Evolutionary conservation across 1,140 invertebrate genomes (phyloP), one percentile per base, ranked within the genome.

Genomic region (Holcopasites calliopsidis): DNA sequence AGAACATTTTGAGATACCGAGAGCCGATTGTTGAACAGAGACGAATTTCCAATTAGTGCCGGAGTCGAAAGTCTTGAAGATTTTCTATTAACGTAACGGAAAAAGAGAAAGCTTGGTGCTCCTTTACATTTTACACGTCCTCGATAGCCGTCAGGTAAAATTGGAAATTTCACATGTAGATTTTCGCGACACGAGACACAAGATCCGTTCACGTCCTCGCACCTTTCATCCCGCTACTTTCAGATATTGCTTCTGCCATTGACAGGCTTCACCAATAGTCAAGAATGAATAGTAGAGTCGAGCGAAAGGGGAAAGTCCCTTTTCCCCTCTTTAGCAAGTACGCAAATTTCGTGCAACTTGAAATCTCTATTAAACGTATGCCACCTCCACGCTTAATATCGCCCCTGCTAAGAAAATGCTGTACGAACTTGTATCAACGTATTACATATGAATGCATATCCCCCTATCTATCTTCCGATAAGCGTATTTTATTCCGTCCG

Each of bases 201-300:
- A 47, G n/a, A 23, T 21, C 23, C 26, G 38, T 23, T 65, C 33
- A n/a, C 49, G 26, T 73, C 50, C 23, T 61, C 31, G 10, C 61
- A 54, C 10, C 54, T n/a, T 18, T 16, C 28, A n/a, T 16, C 31
- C n/a, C 33, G 6, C 68, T 26, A 47, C 68, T 61, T 64, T 72
- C 47, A 16, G 13, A 55, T 73, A 73, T 73, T 73, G 65, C 49
- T 44, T 54, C 38, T 42, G 28, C 49, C 40, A 68, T 74, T 74
- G 71, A 64, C 47, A 64, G 47, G 70, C 35, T 73, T 42, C 33
- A 44, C 60, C 38, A n/a, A n/a, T n/a, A n/a, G n/a, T 65, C 65
- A 74, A 66, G 35, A 35, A 55, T 47, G 62, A 57, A 74, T 55
- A 16, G 31, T n/a, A n/a, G 47, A 66, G 47, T 54, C 42, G 7